Percentiles rank a stretch among this genome's conserved stretches.
These are phyloP conservation scores for Lemur catta DNA, from an alignment of 2,797 vertebrate species.

Conservation along the genomic window DNA sequence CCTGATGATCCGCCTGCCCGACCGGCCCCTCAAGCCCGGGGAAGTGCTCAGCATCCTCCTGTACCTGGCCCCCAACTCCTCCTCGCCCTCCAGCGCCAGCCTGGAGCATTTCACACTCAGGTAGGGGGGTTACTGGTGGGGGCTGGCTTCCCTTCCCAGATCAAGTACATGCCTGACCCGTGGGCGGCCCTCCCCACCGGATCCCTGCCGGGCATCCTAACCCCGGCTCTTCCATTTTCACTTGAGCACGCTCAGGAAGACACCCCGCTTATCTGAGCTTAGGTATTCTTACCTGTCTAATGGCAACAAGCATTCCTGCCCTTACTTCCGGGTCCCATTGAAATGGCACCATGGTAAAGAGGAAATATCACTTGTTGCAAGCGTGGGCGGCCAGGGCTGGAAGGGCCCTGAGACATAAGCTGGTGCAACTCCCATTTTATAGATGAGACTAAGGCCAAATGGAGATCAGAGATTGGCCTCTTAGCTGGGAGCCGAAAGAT, in stretches of 20 bases:
- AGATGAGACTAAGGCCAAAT: background rate
- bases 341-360: background rate
- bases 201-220: background rate
- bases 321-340: background rate
- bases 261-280: background rate
- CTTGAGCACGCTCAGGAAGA: background rate
- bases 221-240: background rate
- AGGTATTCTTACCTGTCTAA: background rate
- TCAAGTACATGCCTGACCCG: background rate
- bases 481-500: background rate
- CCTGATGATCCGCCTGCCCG: constrained; percentile 94
- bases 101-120: constrained; percentile 97
- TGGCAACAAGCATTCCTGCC: background rate
- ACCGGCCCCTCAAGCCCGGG: constrained; percentile 93
- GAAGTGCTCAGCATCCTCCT: constrained; percentile 93
- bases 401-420: background rate
- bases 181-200: background rate
- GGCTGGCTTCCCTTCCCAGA: background rate
- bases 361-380: background rate
- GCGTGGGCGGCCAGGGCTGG: background rate
- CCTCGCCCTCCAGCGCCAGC: constrained; percentile 89
- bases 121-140: constrained; percentile 76
- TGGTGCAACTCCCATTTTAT: background rate
- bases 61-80: constrained; percentile 94
- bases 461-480: background rate